Percentiles rank a stretch among this genome's conserved stretches.
Conservation (phyloP, 2,113 vertebrate genomes). For the Amblyornis subalaris region DNA sequence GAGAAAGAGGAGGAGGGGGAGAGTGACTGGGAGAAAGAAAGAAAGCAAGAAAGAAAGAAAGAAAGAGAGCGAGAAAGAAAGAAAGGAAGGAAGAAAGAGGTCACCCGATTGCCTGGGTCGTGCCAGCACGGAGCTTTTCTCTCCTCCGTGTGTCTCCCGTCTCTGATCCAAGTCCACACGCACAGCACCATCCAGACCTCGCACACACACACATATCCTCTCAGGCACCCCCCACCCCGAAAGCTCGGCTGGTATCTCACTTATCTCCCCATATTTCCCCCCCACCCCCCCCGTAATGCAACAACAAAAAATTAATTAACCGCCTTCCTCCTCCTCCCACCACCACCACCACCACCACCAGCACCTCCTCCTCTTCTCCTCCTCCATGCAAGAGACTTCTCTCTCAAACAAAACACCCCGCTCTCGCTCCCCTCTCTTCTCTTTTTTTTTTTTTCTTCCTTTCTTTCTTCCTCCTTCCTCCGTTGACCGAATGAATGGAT, state of each 20-base stretch:
- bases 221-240: constrained; percentile 53
- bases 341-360: constrained; percentile 67
- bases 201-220: constrained; percentile 9
- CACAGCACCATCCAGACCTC: constrained; percentile 64
- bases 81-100: constrained; percentile 68
- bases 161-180: constrained; percentile 71
- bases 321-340: constrained; percentile 62
- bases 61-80: background rate
- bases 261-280: constrained; percentile 65
- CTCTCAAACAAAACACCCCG: constrained; percentile 65
- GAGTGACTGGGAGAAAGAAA: background rate
- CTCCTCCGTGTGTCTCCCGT: constrained; percentile 51
- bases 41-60: background rate
- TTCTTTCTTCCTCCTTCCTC: constrained; percentile 29
- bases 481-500: constrained; percentile 74
- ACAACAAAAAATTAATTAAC: constrained; percentile 76
- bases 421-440: constrained; percentile 3
- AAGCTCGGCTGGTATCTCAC: constrained; percentile 80
- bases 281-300: constrained; percentile 35
- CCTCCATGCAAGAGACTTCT: constrained; percentile 66
- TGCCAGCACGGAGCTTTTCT: constrained; percentile 64
- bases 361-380: constrained; percentile 62
- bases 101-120: constrained; percentile 72
- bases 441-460: background rate
- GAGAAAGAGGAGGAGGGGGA: background rate